Evolutionary conservation across 2,888 invertebrate species (phyloP), one percentile per base, ranked within the genome.

Genomic region (Parascotia fuliginaria): DNA sequence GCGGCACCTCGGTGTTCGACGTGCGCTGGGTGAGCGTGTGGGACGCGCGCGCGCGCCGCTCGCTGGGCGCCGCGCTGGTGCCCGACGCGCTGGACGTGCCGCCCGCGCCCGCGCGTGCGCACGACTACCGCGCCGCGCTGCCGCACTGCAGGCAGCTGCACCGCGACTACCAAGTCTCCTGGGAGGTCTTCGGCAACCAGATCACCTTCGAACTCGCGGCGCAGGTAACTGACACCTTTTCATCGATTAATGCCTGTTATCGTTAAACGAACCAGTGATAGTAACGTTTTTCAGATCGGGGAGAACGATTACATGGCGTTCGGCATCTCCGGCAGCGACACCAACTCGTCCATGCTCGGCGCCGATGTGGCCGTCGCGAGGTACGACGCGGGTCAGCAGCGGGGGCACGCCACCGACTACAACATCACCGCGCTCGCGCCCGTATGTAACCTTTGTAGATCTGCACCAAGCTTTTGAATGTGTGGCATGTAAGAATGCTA

Each of bases 141-240:
- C 97, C 97, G 37, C 96, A 97, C 82, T 98, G 98, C 78, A 87
- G 95, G 38, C 98, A 97, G 83, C 92, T 98, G 44, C 98, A 98
- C 85, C 95, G 95, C 79, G 94, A 96, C 79, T 92, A 95, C 60
- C 97, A 97, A 90, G 94, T 97, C 1, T 95, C 96, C 7, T 98
- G 98, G 98, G 97, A 98, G 81, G 95, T 97, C 16, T 97, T 97
- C 83, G 98, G 98, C 0, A 96, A 96, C 14, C 96, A 96, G 80
- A 94, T 98, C 59, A 98, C 98, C 6, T 93, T 98, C 45, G 96
- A 97, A 82, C 87, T 98, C 9, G 95, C 96, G 9, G 98, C 95
- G 0, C 95, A 96, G 93, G 94, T 96, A 37, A 9, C 29, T 6
- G 3, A 5, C 19, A 19, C n/a, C n/a, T n/a, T n/a, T n/a, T n/a